A percentile compares a stretch with the other conserved stretches of the same genome.
Evolutionary conservation across 2,888 invertebrate genomes (phyloP).

Genomic region (Limnephilus lunatus): DNA sequence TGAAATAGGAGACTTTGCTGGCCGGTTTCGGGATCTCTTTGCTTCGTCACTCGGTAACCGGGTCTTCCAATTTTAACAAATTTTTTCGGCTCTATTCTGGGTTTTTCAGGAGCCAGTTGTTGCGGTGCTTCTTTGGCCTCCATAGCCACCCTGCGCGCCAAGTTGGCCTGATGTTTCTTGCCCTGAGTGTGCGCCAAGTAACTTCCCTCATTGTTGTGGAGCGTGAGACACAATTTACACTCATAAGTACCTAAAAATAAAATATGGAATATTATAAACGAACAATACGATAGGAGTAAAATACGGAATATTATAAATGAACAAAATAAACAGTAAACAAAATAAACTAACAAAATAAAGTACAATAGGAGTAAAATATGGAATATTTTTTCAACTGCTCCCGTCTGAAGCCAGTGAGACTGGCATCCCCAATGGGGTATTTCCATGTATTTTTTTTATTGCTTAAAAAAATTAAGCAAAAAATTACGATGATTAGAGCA

Average conservation of each 20-base stretch:
- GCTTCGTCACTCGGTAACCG: slow-evolving; percentile 98
- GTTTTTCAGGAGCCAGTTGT: slow-evolving; percentile 95
- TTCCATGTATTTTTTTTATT: too few species aligned
- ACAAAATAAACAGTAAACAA: too few species aligned
- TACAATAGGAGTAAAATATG: too few species aligned
- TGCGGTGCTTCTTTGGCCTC: slow-evolving; percentile 98
- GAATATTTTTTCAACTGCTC: too few species aligned
- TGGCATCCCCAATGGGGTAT: too few species aligned
- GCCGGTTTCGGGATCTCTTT: slow-evolving; percentile 94
- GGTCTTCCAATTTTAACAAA: slow-evolving; percentile 99
- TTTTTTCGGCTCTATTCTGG: slow-evolving; percentile 97
- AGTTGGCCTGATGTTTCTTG: slow-evolving; percentile 99
- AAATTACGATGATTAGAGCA: too few species aligned
- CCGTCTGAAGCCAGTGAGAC: too few species aligned
- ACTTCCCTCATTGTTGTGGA: slow-evolving; percentile 99
- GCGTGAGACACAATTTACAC: slow-evolving; percentile 97
- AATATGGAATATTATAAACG: neutral
- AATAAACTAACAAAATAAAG: too few species aligned
- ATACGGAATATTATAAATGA: too few species aligned
- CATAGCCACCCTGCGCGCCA: slow-evolving; percentile 97
- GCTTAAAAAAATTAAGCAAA: too few species aligned
- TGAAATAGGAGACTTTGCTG: slow-evolving; percentile 99
- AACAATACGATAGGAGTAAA: too few species aligned
- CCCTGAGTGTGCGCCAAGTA: slow-evolving; percentile 99
- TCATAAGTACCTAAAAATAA: slow-evolving; percentile 89